Evolutionary conservation across 2,888 invertebrate genomes (phyloP), one percentile per base, ranked within the genome.

Genomic region (Thumatha senex): DNA sequence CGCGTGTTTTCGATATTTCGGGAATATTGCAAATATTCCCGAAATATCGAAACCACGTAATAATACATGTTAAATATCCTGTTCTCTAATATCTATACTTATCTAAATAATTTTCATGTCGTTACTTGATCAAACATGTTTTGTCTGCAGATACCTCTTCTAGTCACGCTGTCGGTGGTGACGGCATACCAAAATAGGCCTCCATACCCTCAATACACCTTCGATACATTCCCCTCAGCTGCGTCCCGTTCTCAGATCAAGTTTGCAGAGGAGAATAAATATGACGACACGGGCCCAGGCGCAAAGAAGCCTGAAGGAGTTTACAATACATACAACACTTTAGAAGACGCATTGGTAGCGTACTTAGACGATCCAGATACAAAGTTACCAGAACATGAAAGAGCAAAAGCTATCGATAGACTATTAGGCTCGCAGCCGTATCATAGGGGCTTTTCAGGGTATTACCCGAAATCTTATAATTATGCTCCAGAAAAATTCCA

Each of bases 231-330:
- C 0, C 53, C 64, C 30, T 81, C 86, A 1, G 85, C 82, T 1
- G 92, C 92, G 0, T 82, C 91, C 0, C 72, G 78, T 11, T 72
- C 84, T 0, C 92, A 92, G 62, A 82, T 89, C 40, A 75, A 76
- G 36, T 89, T 86, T 56, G 92, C 92, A 10, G 51, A 82, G 15
- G 89, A 92, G 40, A 91, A 86, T 74, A 83, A 84, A 56, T 92
- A 86, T 53, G 92, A 92, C 54, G 78, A 87, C 62, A 92, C 92
- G 0, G 92, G 92, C 7, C 92, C 92, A 0, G 90, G 88, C 4
- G 84, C 88, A 0, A 83, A 81, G 15, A 53, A 63, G 1, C 80
- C 72, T 0, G 82, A 82, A 45, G 72, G 64, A 49, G 91, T 90
- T 0, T 89, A 85, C 74, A 75, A 76, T 15, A 86, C 85, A 0